A percentile compares a stretch with the other conserved stretches of the same genome.
These are phyloP conservation scores for Cryptoprocta ferox DNA, from an alignment of 2,797 vertebrate genomes.

Conservation along the genomic window DNA sequence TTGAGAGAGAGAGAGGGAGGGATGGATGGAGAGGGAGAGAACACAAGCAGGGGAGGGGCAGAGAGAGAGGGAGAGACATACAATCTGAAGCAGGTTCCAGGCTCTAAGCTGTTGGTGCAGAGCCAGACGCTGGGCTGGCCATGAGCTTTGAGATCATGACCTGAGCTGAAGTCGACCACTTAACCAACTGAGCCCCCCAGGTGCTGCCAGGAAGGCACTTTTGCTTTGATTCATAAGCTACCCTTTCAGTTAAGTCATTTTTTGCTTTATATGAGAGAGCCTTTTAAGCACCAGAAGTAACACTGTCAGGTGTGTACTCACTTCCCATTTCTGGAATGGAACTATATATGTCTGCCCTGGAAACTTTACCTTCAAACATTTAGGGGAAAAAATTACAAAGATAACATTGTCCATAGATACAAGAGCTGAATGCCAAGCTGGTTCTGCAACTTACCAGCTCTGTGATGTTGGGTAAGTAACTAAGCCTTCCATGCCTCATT, in stretches of 20 bases:
- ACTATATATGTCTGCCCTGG: conserved; percentile 42
- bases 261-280: conserved; percentile 2
- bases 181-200: too few relatives aligned
- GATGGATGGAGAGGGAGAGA: too few relatives aligned
- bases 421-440: conserved; percentile 5
- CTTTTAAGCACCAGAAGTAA: conserved; percentile 41
- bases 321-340: conserved; percentile 12
- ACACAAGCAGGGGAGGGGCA: too few relatives aligned
- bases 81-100: too few relatives aligned
- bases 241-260: conserved; percentile 35
- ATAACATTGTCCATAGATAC: not conserved
- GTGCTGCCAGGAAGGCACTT: not conserved
- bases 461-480: not conserved
- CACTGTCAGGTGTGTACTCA: conserved; percentile 7
- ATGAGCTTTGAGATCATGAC: too few relatives aligned
- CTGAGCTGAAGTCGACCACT: too few relatives aligned
- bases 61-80: too few relatives aligned
- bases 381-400: not conserved
- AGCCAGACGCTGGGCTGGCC: too few relatives aligned
- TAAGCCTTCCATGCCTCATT: not conserved
- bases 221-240: not conserved
- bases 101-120: too few relatives aligned
- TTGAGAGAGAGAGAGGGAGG: too few relatives aligned
- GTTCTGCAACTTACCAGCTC: not conserved
- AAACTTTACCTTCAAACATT: conserved; percentile 50